phyloP scores from a whole-genome alignment of 2,113 vertebrate genomes.

The Vicugna pacos region DNA sequence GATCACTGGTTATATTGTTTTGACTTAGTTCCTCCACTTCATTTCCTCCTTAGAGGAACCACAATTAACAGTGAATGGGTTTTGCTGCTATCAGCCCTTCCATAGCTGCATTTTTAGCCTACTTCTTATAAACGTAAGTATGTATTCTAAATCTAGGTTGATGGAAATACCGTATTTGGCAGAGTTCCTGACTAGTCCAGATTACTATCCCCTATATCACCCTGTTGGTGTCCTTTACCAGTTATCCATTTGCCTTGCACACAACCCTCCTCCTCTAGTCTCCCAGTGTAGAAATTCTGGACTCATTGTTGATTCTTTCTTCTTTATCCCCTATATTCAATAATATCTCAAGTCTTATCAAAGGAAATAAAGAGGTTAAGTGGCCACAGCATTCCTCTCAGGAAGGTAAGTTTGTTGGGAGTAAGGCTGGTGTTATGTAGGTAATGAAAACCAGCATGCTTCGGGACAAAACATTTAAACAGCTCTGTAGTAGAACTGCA shows the following conservation, averaged over 20 bases:
- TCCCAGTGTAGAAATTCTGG: not conserved
- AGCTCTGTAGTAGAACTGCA: not conserved
- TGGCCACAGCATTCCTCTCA: not conserved
- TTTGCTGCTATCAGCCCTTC: not conserved
- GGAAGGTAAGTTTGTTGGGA: not conserved
- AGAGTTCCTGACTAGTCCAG: not conserved
- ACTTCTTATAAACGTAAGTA: not conserved
- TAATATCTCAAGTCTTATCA: not conserved
- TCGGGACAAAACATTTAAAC: not conserved
- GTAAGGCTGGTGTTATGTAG: not conserved
- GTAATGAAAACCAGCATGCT: not conserved
- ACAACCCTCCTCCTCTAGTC: not conserved
- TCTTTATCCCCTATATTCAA: not conserved
- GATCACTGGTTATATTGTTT: not conserved
- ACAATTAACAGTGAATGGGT: not conserved
- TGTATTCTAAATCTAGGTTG: not conserved
- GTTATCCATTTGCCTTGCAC: not conserved
- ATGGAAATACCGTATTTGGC: not conserved
- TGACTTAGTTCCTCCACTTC: not conserved
- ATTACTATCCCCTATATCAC: not conserved
- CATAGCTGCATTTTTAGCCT: not conserved
- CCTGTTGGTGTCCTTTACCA: not conserved
- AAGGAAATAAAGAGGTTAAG: not conserved
- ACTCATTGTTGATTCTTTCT: not conserved
- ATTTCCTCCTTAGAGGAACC: conserved; percentile 27